These are phyloP conservation scores for Paramuricea clavata DNA, from an alignment of 92 coral and sea anemone genomes.

Conservation along the genomic window DNA sequence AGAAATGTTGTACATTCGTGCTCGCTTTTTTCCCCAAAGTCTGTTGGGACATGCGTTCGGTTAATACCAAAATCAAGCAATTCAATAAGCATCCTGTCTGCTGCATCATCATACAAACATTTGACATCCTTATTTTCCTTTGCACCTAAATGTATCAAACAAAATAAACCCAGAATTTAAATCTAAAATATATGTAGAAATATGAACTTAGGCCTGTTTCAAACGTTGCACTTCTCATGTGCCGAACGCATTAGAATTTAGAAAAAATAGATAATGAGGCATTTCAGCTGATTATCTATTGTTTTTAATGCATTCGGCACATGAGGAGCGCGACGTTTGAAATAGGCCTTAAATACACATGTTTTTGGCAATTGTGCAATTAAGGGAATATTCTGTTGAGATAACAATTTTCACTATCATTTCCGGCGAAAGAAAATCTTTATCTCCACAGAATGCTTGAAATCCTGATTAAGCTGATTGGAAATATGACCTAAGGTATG, in stretches of 20 bases:
- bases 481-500: background rate
- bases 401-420: too few species aligned
- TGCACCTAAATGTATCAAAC: background rate
- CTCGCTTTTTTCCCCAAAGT: background rate
- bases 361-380: too few species aligned
- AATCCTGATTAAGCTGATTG: background rate
- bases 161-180: background rate
- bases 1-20: background rate
- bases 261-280: too few species aligned
- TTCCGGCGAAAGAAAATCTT: background rate
- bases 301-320: too few species aligned
- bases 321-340: too few species aligned
- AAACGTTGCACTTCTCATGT: too few species aligned
- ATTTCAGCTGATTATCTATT: too few species aligned
- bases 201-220: too few species aligned
- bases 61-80: slow-evolving; percentile 35
- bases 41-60: background rate
- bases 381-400: too few species aligned
- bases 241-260: too few species aligned
- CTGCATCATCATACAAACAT: slow-evolving; percentile 15
- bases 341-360: too few species aligned
- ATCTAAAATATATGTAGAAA: background rate
- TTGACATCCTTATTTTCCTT: background rate
- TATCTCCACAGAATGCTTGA: background rate
- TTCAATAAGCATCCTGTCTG: slow-evolving; percentile 8